Base-by-base conservation (phyloP, 2,797 vertebrate species). In the Diplodus puntazzo region DNA sequence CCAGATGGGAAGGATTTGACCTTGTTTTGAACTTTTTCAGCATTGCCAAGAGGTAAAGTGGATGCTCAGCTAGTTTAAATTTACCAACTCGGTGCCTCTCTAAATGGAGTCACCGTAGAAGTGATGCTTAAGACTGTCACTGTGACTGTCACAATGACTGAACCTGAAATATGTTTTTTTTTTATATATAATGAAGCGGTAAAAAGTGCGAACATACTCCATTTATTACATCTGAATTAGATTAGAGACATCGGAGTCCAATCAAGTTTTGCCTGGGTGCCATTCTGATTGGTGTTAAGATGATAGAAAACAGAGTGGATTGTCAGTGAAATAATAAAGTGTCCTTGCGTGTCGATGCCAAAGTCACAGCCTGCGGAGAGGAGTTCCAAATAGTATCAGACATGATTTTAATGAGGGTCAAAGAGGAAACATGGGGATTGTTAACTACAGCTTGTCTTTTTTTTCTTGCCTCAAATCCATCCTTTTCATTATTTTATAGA, bases 1-100 rank as follows among this genome's bases (percentile, higher is more conserved):
- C 83, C 91, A 90, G 86, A 92, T 92, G 91, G 89, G 83, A 83
- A 62, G 76, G 72, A 64, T 87, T 75, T 85, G 90, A 89, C 89
- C 88, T 92, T 87, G 81, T 86, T 92, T 74, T 90, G 80, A 87
- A 90, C 83, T 82, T 69, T 73, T 65, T 69, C 61, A 1, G 16
- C 80, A 85, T 68, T 69, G 88, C 87, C 87, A 85, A 82, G 78
- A 86, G 89, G 81, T 87, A 82, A 77, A 67, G 68, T 80, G 86
- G 67, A 77, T 70, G 80, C 74, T 87, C 80, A 71, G 75, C 72
- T 82, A 65, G 73, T 87, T 91, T 83, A 65, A 58, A 81, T 86
- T 81, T 76, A 67, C 69, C 65, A 68, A 62, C 75, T 77, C 65
- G 80, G 20, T 81, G 42, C 49, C 53, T 71, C 54, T 73, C 55